Base-by-base conservation (phyloP, 2,888 invertebrate genomes). In the Hipparchia sbordonii region DNA sequence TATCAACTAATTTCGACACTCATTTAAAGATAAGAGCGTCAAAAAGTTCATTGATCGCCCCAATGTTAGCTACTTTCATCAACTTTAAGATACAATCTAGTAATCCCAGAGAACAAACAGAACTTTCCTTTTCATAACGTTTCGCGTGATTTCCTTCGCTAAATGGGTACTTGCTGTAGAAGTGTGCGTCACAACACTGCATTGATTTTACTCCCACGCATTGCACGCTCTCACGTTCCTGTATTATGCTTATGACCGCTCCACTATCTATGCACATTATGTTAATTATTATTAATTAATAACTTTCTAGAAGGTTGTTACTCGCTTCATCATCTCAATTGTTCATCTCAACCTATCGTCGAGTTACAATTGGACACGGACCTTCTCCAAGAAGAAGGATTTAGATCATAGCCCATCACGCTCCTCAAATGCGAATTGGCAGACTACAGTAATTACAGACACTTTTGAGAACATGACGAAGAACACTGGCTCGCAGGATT, bases 181-280 rank as follows among this genome's bases (percentile, higher is more conserved):
- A 67, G 61, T 67, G 72, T 72, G 72, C 74, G 74, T 75, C 52
- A 54, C 67, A 72, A 13, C 70, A 71, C 46, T 70, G 65, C 72
- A 74, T 74, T 70, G 76, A 74, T 76, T 76, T 76, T 71, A 69
- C 72, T 66, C 76, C 76, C 74, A 76, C 76, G 72, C 67, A 52
- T 69, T 52, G 23, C 46, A 52, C 68, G 69, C 61, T 69, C 69
- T 61, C 61, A 61, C 61, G 61, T 61, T 13, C 10, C 33, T 7
- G 6, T 51, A 23, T 12, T 46, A 46, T 48, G 62, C 6, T 12
- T 46, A 46, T 48, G 62, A 9, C 13, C 8, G 13, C 63, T 63
- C 63, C 9, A 23, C 48, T 63, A 10, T 48, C 46, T 46, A 61
- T 12, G 12, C 39, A 45, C 48, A 33, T 67, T 56, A 57, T 54